Conservation (phyloP, 2,888 invertebrate genomes). For the Unio delphinus region DNA sequence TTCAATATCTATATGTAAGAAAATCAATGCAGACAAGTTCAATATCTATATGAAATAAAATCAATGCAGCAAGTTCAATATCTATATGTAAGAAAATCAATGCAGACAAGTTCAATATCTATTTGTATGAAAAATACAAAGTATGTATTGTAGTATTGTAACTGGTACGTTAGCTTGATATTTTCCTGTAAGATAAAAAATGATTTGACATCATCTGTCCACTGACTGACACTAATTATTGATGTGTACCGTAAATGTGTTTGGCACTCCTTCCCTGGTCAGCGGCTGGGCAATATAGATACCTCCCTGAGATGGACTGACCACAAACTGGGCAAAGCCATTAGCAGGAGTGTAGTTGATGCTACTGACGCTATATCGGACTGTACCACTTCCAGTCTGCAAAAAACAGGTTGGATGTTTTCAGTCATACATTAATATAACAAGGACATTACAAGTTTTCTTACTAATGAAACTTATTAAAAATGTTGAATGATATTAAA, state of each 20-base stretch:
- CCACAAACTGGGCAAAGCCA: slow-evolving; percentile 42
- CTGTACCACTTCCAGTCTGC: slow-evolving; percentile 48
- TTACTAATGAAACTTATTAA: no score
- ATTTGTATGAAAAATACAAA: neutral
- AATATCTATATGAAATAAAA: neutral
- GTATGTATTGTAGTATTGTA: neutral
- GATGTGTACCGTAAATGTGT: slow-evolving; percentile 25
- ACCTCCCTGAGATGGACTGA: slow-evolving; percentile 45
- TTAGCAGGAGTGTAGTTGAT: slow-evolving; percentile 33
- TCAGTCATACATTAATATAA: no score
- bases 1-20: neutral
- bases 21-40: neutral
- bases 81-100: neutral
- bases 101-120: neutral
- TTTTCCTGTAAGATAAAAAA: slow-evolving; percentile 1
- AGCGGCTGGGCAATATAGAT: slow-evolving; percentile 52
- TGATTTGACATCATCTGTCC: neutral
- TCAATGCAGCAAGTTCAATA: neutral
- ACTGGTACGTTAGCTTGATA: neutral
- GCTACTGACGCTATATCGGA: slow-evolving; percentile 34
- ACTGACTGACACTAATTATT: neutral
- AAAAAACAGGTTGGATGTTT: slow-evolving; percentile 2
- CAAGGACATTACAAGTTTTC: no score
- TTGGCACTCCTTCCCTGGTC: slow-evolving; percentile 41
- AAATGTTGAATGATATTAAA: no score